Base-by-base conservation (phyloP, 2,797 vertebrate genomes). In the Periophthalmus magnuspinnatus region DNA sequence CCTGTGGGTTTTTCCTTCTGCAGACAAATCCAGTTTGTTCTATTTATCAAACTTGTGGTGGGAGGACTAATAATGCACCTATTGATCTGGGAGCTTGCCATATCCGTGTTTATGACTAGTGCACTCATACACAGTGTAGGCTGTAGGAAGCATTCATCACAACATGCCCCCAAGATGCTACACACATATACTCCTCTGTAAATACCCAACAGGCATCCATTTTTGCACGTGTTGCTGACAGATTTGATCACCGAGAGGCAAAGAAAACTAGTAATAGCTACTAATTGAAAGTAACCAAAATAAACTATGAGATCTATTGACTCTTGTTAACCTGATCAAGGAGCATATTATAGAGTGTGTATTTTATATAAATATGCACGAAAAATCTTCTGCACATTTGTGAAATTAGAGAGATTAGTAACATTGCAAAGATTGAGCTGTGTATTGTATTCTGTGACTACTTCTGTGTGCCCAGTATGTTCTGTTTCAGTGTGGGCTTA, bases 81-180 rank as follows among this genome's bases (percentile, higher is more conserved):
- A 81, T 84, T 81, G 82, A 84, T 84, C 67, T 66, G n/a, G 60
- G 56, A 59, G 54, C 66, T 70, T 41, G 70, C 55, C 67, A 58
- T 70, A 71, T 75, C 61, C 56, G 67, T 75, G 77, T 81, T 82
- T 71, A 84, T 82, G 74, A 82, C 71, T 76, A 59, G 67, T 72
- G 64, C 63, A 68, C 64, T 58, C 28, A 33, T 59, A 66, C 65
- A 66, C 73, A 56, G 36, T 54, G 41, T 71, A 67, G 24, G 24
- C 45, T 50, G 63, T 78, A 76, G 72, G 34, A 32, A 52, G 33
- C 66, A 83, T 83, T 70, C 56, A 81, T 83, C 81, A 78, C 55
- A 58, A 55, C 36, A 7, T 7, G 34, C 68, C 68, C 78, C 78
- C 60, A 21, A 76, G 71, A 38, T 10, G 36, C 17, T 38, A 63